These are phyloP conservation scores for Pampusana beccarii DNA, from an alignment of 2,113 vertebrate species.

Conservation along the genomic window DNA sequence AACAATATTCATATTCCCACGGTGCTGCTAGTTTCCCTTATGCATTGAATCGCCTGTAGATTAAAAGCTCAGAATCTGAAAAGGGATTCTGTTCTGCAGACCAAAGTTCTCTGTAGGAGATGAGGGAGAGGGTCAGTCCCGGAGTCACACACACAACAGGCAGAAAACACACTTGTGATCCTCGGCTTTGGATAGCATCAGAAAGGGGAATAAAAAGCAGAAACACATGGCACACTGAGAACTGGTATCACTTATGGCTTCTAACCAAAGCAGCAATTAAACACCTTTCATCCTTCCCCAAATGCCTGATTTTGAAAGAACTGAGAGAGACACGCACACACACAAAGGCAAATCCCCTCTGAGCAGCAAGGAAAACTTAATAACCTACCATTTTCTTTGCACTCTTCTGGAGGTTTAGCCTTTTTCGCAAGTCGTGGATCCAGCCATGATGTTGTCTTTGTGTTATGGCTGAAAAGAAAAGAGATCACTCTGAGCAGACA, in stretches of 20 bases:
- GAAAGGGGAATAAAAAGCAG: slow-evolving; percentile 68
- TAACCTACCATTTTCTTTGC: slow-evolving; percentile 97
- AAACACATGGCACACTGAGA: slow-evolving; percentile 73
- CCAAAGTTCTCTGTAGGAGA: slow-evolving; percentile 73
- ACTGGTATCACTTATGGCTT: slow-evolving; percentile 67
- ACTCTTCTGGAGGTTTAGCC: slow-evolving; percentile 98
- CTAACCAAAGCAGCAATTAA: slow-evolving; percentile 69
- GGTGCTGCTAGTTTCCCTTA: slow-evolving; percentile 63
- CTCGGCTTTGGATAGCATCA: slow-evolving; percentile 62
- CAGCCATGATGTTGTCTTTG: slow-evolving; percentile 99
- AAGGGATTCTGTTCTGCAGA: slow-evolving; percentile 67
- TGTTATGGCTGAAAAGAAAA: slow-evolving; percentile 97
- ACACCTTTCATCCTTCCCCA: slow-evolving; percentile 59
- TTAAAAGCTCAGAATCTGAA: slow-evolving; percentile 69
- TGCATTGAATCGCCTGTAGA: slow-evolving; percentile 59
- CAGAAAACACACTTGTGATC: slow-evolving; percentile 72
- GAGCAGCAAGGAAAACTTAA: slow-evolving; percentile 74
- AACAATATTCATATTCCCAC: slow-evolving; percentile 69
- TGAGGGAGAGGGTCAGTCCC: slow-evolving; percentile 67
- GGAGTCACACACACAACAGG: slow-evolving; percentile 71
- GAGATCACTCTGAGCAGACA: slow-evolving; percentile 85
- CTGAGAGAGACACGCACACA: slow-evolving; percentile 28
- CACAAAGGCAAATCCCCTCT: slow-evolving; percentile 55
- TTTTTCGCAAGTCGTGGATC: slow-evolving; percentile 99
- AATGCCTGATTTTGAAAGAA: slow-evolving; percentile 57